Conservation (phyloP, 2,888 invertebrate species). For the Spialia ferax region DNA sequence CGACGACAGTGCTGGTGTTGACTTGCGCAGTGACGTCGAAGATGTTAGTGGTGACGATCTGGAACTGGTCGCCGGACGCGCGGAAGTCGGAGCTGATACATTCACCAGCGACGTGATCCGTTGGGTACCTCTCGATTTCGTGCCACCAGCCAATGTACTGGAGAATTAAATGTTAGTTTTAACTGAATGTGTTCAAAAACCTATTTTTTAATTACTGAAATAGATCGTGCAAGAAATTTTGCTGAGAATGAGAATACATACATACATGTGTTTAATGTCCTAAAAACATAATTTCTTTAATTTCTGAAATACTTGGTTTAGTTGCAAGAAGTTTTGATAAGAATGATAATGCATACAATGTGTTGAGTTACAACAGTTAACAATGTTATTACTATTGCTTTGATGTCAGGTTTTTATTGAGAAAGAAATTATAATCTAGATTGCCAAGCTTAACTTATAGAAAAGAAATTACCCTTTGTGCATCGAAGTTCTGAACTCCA, state of each 20-base stretch:
- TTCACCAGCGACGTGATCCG: slow-evolving; percentile 54
- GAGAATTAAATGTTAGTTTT: slow-evolving; percentile 33
- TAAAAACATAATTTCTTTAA: no score
- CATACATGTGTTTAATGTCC: no score
- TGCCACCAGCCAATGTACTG: slow-evolving; percentile 78
- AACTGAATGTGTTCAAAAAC: neutral
- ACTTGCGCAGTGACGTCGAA: slow-evolving; percentile 52
- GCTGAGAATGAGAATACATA: no score
- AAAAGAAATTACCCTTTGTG: slow-evolving; percentile 55
- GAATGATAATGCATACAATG: no score
- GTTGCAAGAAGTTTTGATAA: no score
- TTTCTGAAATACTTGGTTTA: no score
- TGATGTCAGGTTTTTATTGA: no score
- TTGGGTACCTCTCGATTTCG: slow-evolving; percentile 69
- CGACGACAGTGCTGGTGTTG: slow-evolving; percentile 55
- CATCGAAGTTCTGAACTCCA: slow-evolving; percentile 61
- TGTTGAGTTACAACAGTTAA: no score
- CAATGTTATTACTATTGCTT: no score
- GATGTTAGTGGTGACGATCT: slow-evolving; percentile 63
- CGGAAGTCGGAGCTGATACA: slow-evolving; percentile 66
- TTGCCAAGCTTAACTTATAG: neutral
- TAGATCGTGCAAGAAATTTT: no score
- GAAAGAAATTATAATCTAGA: neutral
- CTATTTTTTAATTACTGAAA: no score
- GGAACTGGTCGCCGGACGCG: slow-evolving; percentile 50